These are phyloP conservation scores for Anguilla japonica DNA, from an alignment of 2,113 vertebrate genomes.

Conservation along the genomic window DNA sequence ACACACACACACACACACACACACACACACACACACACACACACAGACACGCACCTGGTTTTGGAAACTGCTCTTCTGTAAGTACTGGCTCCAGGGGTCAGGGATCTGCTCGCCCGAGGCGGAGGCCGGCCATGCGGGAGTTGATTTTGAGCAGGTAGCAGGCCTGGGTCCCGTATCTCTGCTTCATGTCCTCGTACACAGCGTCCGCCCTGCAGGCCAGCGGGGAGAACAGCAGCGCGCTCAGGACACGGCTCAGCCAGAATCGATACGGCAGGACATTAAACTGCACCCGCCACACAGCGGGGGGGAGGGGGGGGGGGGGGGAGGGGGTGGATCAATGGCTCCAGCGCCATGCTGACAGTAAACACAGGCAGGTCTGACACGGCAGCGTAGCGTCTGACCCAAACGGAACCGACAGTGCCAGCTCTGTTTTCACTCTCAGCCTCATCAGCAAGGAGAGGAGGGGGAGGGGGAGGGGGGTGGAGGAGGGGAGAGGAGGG, in stretches of 20 bases:
- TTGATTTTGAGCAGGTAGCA: slow-evolving; percentile 97
- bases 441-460: no score
- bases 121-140: slow-evolving; percentile 76
- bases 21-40: no score
- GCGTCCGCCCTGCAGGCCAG: slow-evolving; percentile 79
- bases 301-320: no score
- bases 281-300: not conserved
- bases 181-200: slow-evolving; percentile 97
- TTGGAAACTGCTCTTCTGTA: slow-evolving; percentile 83
- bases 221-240: not conserved
- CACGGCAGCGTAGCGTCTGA: not conserved
- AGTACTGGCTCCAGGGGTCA: slow-evolving; percentile 97
- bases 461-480: no score
- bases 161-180: slow-evolving; percentile 90
- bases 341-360: not conserved
- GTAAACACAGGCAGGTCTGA: not conserved
- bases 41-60: slow-evolving; percentile 79
- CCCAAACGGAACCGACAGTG: not conserved
- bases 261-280: not conserved
- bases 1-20: not conserved
- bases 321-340: no score
- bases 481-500: no score
- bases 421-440: not conserved
- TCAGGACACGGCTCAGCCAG: not conserved
- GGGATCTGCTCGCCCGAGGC: slow-evolving; percentile 91